These are phyloP conservation scores for Cephus sareptanus DNA, from an alignment of 2,888 invertebrate genomes.

Conservation along the genomic window DNA sequence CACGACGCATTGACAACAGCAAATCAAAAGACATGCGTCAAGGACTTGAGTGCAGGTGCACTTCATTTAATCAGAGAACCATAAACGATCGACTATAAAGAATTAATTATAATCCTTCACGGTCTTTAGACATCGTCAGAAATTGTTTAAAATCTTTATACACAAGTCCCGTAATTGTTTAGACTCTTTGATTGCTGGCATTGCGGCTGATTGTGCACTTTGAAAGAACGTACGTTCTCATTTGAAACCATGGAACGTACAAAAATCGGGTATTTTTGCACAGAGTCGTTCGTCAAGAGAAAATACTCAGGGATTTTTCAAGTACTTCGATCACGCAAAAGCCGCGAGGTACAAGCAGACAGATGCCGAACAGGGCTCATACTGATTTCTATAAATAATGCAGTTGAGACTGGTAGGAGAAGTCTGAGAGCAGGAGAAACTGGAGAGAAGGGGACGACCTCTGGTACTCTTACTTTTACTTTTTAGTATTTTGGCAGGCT, in stretches of 20 bases:
- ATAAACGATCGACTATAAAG: not conserved
- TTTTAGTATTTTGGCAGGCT: conserved; percentile 51
- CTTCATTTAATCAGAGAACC: not conserved
- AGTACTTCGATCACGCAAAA: conserved; percentile 41
- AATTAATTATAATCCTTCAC: not conserved
- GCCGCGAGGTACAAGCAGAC: conserved; percentile 51
- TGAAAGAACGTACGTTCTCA: not conserved
- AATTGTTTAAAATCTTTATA: not conserved
- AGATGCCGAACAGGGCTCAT: conserved; percentile 57
- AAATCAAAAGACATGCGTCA: not conserved
- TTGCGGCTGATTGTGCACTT: not conserved
- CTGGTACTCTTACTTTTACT: conserved; percentile 43
- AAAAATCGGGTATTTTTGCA: not conserved
- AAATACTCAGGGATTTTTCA: conserved; percentile 19
- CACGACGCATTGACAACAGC: not conserved
- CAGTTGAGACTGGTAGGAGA: conserved; percentile 47
- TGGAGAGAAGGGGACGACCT: conserved; percentile 15
- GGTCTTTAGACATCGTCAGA: not conserved
- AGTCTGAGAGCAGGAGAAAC: conserved; percentile 35
- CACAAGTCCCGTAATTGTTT: not conserved
- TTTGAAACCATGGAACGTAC: not conserved
- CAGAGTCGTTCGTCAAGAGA: not conserved
- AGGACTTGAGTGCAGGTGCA: not conserved
- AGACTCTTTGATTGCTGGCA: not conserved
- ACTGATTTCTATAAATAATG: conserved; percentile 64